Base-by-base conservation (phyloP, 2,888 invertebrate genomes). In the Falcaria lacertinaria region DNA sequence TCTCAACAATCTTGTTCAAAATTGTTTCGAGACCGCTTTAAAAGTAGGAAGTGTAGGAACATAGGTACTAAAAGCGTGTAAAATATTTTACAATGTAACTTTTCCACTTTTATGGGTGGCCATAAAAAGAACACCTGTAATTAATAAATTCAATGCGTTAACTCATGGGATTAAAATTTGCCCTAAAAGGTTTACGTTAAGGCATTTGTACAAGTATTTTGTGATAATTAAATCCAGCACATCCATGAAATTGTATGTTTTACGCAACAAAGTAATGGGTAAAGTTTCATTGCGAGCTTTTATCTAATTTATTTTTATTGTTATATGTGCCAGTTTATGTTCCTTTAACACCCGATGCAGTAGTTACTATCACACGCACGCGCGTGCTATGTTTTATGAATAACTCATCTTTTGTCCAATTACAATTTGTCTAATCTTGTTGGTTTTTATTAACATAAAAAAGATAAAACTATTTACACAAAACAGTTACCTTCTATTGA, bases 241-340 rank as follows among this genome's bases (percentile, higher is more conserved):
- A 77, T 69, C 74, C 77, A 73, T 74, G 78, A 74, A 78, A 77
- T 78, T 73, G 74, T 73, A 58, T 74, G 78, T 79, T 84, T 82
- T 74, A 80, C 70, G 74, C 60, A 68, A 60, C 54, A 52, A 65
- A 64, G 74, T 85, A 85, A 87, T 77, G 80, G 77, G 62, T 66
- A 69, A 85, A 85, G 84, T 86, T 87, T 80, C 80, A 84, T 82
- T 83, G 81, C 75, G 69, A 74, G 86, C 82, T 84, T 84, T 83
- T 80, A 80, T 84, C 80, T 86, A 80, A 86, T 87, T 85, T 87
- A 84, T 83, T 86, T 86, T 87, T 86, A 87, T 79, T 78, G 83
- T 83, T 84, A 73, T 79, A 81, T 81, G 76, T 78, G 71, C 62
- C 76, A 61, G 74, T 81, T 83, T 80, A 85, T 76, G 81, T 66